Conservation (phyloP, 2,113 vertebrate species). For the Connochaetes taurinus region DNA sequence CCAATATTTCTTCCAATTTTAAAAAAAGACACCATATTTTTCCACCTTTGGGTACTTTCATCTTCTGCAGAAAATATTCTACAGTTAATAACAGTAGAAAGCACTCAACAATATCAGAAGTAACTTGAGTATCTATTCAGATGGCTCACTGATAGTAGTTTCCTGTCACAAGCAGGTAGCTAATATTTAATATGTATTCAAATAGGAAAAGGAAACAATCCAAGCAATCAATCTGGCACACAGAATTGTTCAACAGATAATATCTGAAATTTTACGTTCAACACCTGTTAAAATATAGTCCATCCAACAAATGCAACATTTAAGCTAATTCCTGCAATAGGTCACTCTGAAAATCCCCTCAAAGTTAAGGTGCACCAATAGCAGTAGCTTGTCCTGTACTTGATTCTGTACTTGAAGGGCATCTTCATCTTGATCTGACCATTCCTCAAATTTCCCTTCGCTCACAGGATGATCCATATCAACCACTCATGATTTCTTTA, state of each 20-base stretch:
- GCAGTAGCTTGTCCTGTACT: neutral
- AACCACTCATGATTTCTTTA: neutral
- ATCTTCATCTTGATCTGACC: neutral
- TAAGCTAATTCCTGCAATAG: neutral
- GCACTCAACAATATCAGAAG: conserved; percentile 42
- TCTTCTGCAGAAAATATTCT: conserved; percentile 26
- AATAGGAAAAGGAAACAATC: conserved; percentile 43
- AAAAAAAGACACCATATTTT: neutral
- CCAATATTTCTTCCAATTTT: neutral
- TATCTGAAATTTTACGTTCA: conserved; percentile 1
- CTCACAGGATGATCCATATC: neutral
- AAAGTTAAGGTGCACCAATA: neutral
- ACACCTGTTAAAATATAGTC: neutral
- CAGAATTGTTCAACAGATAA: conserved; percentile 29
- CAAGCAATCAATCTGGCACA: conserved; percentile 6
- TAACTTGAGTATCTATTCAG: conserved; percentile 13
- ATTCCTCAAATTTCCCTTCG: neutral
- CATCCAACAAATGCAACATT: neutral
- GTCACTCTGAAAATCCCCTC: neutral
- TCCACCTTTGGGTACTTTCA: neutral
- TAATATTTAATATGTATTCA: conserved; percentile 52
- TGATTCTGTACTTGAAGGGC: neutral
- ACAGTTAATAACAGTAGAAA: neutral
- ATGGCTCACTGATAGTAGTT: conserved; percentile 19
- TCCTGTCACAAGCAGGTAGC: conserved; percentile 34